Evolutionary conservation across 2,888 invertebrate species (phyloP).

Genomic region (Loripinus fragilis): DNA sequence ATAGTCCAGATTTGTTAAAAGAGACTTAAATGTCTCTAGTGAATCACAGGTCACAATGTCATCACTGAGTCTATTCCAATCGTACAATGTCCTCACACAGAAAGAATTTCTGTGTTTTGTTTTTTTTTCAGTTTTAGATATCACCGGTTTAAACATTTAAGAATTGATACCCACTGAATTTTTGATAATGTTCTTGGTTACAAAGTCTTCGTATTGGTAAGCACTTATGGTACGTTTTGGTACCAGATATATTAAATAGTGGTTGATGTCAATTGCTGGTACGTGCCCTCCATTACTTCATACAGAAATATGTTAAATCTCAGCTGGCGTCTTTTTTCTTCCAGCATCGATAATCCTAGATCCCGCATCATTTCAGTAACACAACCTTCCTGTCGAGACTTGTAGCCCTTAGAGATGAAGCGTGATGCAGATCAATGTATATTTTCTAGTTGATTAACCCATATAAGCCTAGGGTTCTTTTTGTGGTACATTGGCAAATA

Average conservation of each 20-base stretch:
- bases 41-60: no score
- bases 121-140: no score
- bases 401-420: background rate
- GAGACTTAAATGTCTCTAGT: no score
- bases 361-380: background rate
- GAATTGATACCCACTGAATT: no score
- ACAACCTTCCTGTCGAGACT: background rate
- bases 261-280: conserved; percentile 22
- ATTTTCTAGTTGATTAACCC: conserved; percentile 42
- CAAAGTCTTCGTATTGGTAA: background rate
- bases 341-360: background rate
- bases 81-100: conserved; percentile 14
- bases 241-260: conserved; percentile 3
- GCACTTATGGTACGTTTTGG: conserved; percentile 6
- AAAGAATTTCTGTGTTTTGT: no score
- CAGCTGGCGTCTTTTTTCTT: no score
- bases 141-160: conserved; percentile 16
- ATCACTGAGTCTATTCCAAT: no score
- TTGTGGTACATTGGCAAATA: no score
- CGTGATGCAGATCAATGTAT: conserved; percentile 29
- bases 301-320: conserved; percentile 14
- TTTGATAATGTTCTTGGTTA: conserved; percentile 19
- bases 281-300: conserved; percentile 24
- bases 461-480: no score
- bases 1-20: no score